Percentiles rank a stretch among this genome's conserved stretches.
Evolutionary conservation across 2,888 invertebrate genomes (phyloP).

Genomic region (Brachypterus glaber): DNA sequence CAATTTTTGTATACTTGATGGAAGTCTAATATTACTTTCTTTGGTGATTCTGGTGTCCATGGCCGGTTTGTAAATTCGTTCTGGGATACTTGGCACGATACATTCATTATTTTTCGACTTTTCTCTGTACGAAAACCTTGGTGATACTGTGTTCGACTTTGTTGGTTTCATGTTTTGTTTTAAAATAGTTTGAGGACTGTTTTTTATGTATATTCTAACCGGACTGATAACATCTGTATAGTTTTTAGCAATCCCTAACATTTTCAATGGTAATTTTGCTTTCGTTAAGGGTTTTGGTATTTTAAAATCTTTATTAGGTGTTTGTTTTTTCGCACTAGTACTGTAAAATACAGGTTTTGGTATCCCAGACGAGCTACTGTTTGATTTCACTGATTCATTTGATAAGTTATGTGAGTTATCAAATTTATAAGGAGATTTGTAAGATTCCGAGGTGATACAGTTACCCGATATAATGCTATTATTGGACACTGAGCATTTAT

Average conservation of each 20-base stretch:
- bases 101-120: slow-evolving; percentile 1
- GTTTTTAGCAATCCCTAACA: background rate
- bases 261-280: slow-evolving; percentile 3
- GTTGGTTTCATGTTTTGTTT: slow-evolving; percentile 12
- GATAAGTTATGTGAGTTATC: too few species aligned
- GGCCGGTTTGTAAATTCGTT: slow-evolving; percentile 9
- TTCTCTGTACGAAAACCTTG: background rate
- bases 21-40: slow-evolving; percentile 5
- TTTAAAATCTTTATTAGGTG: slow-evolving; percentile 10
- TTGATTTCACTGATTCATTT: too few species aligned
- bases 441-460: too few species aligned
- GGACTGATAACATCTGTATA: slow-evolving; percentile 12
- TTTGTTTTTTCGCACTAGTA: background rate
- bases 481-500: too few species aligned
- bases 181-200: slow-evolving; percentile 12
- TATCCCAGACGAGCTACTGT: too few species aligned
- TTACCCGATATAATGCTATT: too few species aligned
- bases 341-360: too few species aligned
- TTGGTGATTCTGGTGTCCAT: slow-evolving; percentile 5
- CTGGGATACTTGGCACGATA: slow-evolving; percentile 4
- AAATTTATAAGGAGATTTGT: too few species aligned
- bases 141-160: background rate
- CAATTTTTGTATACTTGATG: slow-evolving; percentile 7
- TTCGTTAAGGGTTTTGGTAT: slow-evolving; percentile 9
- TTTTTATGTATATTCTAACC: slow-evolving; percentile 17